phyloP scores from a whole-genome alignment of 2,888 invertebrate species.

The Oegoconia quadripuncta region DNA sequence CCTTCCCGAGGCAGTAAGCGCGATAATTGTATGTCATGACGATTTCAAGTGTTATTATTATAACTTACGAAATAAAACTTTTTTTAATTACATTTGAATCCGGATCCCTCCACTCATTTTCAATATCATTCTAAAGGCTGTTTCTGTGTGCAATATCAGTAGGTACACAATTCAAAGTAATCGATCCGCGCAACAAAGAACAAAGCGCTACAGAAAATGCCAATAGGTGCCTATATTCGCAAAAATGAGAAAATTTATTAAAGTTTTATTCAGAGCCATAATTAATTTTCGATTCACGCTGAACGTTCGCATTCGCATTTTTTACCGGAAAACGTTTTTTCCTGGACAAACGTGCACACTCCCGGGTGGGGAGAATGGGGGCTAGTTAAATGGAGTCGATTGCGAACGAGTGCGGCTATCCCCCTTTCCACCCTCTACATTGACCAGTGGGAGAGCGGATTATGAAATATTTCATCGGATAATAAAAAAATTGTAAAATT shows the following conservation, averaged over 20 bases:
- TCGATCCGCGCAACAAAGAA: constrained; percentile 12
- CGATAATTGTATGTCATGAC: too few species aligned
- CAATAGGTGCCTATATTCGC: constrained; percentile 15
- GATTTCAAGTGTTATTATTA: too few species aligned
- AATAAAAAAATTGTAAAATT: constrained; percentile 42
- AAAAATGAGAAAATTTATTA: constrained; percentile 38
- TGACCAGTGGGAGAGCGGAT: constrained; percentile 68
- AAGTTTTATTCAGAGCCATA: constrained; percentile 47
- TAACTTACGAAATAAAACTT: too few species aligned
- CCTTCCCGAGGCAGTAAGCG: too few species aligned
- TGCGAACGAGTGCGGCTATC: constrained; percentile 39
- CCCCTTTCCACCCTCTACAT: constrained; percentile 32
- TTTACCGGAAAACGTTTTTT: constrained; percentile 56
- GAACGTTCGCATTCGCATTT: constrained; percentile 53
- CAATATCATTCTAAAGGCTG: too few species aligned
- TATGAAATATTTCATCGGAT: constrained; percentile 64
- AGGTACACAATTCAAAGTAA: constrained; percentile 6
- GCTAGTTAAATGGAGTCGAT: constrained; percentile 53
- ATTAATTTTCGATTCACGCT: constrained; percentile 70
- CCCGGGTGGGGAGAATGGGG: constrained; percentile 24
- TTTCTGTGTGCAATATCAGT: too few species aligned
- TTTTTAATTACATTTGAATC: too few species aligned
- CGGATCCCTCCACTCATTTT: too few species aligned
- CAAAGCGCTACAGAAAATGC: constrained; percentile 10
- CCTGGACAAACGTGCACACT: constrained; percentile 59